Evolutionary conservation across 2,888 invertebrate species (phyloP).

Genomic region (Himalopsyche tibetana): DNA sequence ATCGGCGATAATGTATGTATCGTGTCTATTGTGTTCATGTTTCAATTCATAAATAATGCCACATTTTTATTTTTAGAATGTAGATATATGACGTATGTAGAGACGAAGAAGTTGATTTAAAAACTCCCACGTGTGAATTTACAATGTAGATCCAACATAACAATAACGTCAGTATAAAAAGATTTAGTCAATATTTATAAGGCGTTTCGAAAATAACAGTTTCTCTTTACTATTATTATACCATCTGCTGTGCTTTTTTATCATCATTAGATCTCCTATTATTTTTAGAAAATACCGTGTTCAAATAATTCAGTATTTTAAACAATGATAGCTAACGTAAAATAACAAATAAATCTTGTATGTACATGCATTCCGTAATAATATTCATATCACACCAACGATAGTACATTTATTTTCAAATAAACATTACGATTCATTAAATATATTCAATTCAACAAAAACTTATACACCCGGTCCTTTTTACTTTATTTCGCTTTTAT

Average conservation of each 20-base stretch:
- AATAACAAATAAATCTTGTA: too few relatives aligned
- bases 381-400: too few relatives aligned
- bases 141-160: conserved; percentile 36
- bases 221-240: neutral
- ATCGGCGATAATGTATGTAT: conserved; percentile 40
- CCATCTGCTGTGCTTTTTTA: conserved; percentile 8
- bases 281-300: neutral
- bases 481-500: too few relatives aligned
- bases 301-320: too few relatives aligned
- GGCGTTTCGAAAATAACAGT: conserved; percentile 38
- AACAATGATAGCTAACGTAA: too few relatives aligned
- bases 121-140: conserved; percentile 29
- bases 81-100: conserved; percentile 32
- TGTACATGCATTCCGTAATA: too few relatives aligned
- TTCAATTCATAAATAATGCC: conserved; percentile 27
- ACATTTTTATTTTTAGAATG: conserved; percentile 39
- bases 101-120: conserved; percentile 21
- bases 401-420: too few relatives aligned
- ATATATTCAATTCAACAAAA: too few relatives aligned
- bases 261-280: conserved; percentile 5
- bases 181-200: conserved; percentile 42
- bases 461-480: too few relatives aligned
- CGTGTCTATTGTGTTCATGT: conserved; percentile 37
- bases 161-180: conserved; percentile 21
- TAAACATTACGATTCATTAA: too few relatives aligned